Base-by-base conservation (phyloP, 2,888 invertebrate species). In the Platycheirus albimanus region DNA sequence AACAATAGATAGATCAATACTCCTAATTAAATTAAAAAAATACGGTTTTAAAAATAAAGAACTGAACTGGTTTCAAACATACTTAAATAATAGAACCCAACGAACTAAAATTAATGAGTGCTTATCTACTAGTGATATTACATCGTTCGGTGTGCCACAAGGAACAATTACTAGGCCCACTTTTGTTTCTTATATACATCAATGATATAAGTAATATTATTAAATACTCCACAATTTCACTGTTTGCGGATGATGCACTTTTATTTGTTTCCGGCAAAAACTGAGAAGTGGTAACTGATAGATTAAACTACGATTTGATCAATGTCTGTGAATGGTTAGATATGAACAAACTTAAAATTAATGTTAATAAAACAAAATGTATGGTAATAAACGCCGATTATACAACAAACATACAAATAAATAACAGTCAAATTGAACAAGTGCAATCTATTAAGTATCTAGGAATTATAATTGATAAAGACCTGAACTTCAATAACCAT, bases 401-500 rank as follows among this genome's bases (percentile, higher is more conserved):
- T n/a, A n/a, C n/a, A n/a, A n/a, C n/a, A n/a, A n/a, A n/a, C n/a
- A n/a, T n/a, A n/a, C n/a, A n/a, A 24, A 54, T 54, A n/a, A 54
- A 36, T 17, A 36, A 36, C 13, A 36, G 15, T 8, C 36, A 54
- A 38, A 33, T 54, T 33, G 36, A 54, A 54, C 52, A 52, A 30
- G 28, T 33, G 4, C n/a, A 52, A 20, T 52, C n/a, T 13, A 52
- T 52, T 52, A 30, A 30, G 13, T 28, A 28, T 13, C 33, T 30
- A 20, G 38, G 33, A n/a, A 10, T 15, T 28, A 30, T 13, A 13
- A 38, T 54, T 28, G 38, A 54, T 17, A 54, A 30, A 28, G 19
- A 17, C 3, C 6, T 33, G n/a, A 30, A 28, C n/a, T 47, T 20
- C 6, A 19, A 47, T 19, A 47, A 20, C 20, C 47, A 47, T 10